Evolutionary conservation across 2,113 vertebrate genomes (phyloP).

Genomic region (Datnioides undecimradiatus): DNA sequence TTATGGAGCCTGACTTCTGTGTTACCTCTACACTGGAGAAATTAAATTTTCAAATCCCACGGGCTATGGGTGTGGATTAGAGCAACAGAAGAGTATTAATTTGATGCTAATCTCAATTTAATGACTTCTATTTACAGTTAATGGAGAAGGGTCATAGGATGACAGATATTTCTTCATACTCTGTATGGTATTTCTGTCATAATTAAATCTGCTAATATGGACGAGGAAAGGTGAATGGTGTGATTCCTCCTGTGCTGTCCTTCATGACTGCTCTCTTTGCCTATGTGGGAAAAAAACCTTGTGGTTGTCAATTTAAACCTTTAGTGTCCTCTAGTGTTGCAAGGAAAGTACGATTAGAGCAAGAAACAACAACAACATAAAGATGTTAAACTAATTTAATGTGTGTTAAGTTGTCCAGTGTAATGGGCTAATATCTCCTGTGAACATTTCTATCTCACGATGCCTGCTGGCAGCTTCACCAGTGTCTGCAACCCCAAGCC

Average conservation of each 20-base stretch:
- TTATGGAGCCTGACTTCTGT: constrained; percentile 19
- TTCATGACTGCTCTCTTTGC: background rate
- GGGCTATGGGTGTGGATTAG: constrained; percentile 54
- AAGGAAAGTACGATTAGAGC: background rate
- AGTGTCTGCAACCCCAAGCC: constrained; percentile 4
- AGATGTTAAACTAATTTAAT: background rate
- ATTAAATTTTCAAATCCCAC: constrained; percentile 63
- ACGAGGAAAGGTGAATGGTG: background rate
- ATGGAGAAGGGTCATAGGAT: constrained; percentile 58
- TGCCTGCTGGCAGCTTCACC: constrained; percentile 1
- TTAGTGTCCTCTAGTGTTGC: too few relatives aligned
- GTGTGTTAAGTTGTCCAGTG: background rate
- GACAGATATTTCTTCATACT: constrained; percentile 44
- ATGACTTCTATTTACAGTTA: constrained; percentile 71
- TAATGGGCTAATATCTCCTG: background rate
- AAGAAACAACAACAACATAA: background rate
- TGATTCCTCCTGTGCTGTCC: background rate
- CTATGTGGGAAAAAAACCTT: background rate
- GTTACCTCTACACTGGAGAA: constrained; percentile 20
- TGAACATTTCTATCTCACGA: background rate
- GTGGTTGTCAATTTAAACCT: constrained; percentile 3
- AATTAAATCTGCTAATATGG: constrained; percentile 44
- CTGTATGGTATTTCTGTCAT: constrained; percentile 52
- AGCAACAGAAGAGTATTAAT: constrained; percentile 56
- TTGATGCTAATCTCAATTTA: constrained; percentile 73